Evolutionary conservation across 2,113 vertebrate genomes (phyloP).

Genomic region (Benitochromis conjunctus): DNA sequence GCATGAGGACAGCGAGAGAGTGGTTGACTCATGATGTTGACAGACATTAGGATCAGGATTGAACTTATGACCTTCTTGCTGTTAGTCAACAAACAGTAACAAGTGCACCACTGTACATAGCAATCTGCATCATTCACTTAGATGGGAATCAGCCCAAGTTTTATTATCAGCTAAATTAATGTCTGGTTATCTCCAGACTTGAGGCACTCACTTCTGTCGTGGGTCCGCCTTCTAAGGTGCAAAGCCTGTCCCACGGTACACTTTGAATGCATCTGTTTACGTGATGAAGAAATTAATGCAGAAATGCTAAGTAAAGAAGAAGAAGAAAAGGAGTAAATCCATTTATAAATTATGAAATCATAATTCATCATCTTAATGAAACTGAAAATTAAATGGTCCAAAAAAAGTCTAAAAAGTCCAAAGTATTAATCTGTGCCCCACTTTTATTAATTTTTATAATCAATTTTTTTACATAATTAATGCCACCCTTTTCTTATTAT

Average conservation of each 20-base stretch:
- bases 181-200: not conserved
- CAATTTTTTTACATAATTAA: not conserved
- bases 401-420: not conserved
- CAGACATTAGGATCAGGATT: not conserved
- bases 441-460: not conserved
- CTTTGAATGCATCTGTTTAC: not conserved
- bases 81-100: not conserved
- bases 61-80: not conserved
- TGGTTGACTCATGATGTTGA: not conserved
- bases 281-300: fast-evolving
- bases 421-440: not conserved
- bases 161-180: not conserved
- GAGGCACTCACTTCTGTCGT: not conserved
- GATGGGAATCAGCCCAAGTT: not conserved
- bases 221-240: not conserved
- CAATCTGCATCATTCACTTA: not conserved
- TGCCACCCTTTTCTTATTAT: not conserved
- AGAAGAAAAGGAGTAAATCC: not conserved
- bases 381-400: not conserved
- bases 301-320: not conserved
- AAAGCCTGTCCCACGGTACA: not conserved
- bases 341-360: not conserved
- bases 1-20: not conserved
- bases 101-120: not conserved
- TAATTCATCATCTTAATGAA: not conserved